Percentiles rank a stretch among this genome's conserved stretches.
Evolutionary conservation across 2,888 invertebrate species (phyloP).

Genomic region (Netelia melanura): DNA sequence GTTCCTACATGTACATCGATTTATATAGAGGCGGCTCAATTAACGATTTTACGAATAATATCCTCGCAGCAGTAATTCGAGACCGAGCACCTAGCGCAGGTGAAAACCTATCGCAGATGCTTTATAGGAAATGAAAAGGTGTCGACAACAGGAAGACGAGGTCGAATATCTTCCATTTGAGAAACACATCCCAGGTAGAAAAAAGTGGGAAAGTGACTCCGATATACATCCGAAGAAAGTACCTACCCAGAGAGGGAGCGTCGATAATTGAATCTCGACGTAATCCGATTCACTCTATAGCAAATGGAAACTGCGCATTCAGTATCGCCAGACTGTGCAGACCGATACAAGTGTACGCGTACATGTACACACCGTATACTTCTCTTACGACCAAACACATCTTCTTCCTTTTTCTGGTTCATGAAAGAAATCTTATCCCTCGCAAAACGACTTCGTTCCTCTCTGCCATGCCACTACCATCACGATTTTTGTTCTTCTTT

Average conservation of each 20-base stretch:
- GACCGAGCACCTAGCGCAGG: not conserved
- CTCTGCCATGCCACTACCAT: slow-evolving; percentile 42
- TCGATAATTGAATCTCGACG: slow-evolving; percentile 66
- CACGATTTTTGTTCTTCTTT: slow-evolving; percentile 38
- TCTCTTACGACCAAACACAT: slow-evolving; percentile 19
- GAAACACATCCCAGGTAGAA: not conserved
- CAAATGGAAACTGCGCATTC: slow-evolving; percentile 49
- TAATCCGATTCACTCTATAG: slow-evolving; percentile 63
- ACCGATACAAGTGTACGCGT: not conserved
- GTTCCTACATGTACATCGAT: not conserved
- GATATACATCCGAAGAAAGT: slow-evolving; percentile 26
- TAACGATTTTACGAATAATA: slow-evolving; percentile 36
- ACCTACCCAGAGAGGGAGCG: slow-evolving; percentile 28
- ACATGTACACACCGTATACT: not conserved
- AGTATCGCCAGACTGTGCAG: not conserved
- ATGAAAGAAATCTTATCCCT: slow-evolving; percentile 66
- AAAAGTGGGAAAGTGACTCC: slow-evolving; percentile 8
- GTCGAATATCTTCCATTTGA: not conserved
- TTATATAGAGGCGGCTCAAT: slow-evolving; percentile 17
- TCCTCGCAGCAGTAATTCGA: slow-evolving; percentile 5
- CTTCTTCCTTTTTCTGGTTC: slow-evolving; percentile 15
- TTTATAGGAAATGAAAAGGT: slow-evolving; percentile 13
- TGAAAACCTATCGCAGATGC: not conserved
- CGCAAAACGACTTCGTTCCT: slow-evolving; percentile 57
- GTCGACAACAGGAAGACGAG: slow-evolving; percentile 16